Conservation (phyloP, 2,888 invertebrate species). For the Diloba caeruleocephala region DNA sequence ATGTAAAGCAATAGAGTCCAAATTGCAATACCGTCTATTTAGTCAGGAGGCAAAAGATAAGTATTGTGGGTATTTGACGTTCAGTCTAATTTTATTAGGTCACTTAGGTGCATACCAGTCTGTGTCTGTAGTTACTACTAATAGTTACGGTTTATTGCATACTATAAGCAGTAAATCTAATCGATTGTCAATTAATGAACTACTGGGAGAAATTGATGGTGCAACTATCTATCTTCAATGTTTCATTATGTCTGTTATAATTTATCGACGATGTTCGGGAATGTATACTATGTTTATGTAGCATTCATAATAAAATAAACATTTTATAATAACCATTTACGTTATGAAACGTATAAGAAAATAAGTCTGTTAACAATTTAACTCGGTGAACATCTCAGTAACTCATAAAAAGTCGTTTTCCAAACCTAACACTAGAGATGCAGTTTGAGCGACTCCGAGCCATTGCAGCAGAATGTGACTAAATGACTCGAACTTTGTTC, state of each 20-base stretch:
- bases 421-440: slow-evolving; percentile 52
- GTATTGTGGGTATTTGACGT: slow-evolving; percentile 38
- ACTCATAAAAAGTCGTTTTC: slow-evolving; percentile 43
- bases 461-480: slow-evolving; percentile 62
- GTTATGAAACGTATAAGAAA: slow-evolving; percentile 15
- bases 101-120: slow-evolving; percentile 26
- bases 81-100: slow-evolving; percentile 45
- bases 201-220: slow-evolving; percentile 46
- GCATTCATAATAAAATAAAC: slow-evolving; percentile 22
- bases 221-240: slow-evolving; percentile 41
- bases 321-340: slow-evolving; percentile 25
- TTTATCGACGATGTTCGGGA: slow-evolving; percentile 23
- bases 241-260: slow-evolving; percentile 38
- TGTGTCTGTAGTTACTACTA: slow-evolving; percentile 22
- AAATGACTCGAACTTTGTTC: slow-evolving; percentile 59
- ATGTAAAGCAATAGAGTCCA: slow-evolving; percentile 30
- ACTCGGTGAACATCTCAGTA: slow-evolving; percentile 29
- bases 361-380: slow-evolving; percentile 27
- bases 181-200: slow-evolving; percentile 46
- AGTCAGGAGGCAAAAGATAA: slow-evolving; percentile 27
- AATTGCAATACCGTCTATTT: slow-evolving; percentile 20
- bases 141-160: slow-evolving; percentile 20
- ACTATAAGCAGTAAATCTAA: slow-evolving; percentile 47
- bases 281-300: not conserved
- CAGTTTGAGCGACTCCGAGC: slow-evolving; percentile 53